phyloP scores from a whole-genome alignment of 2,113 vertebrate genomes.

The Myotis lucifugus region DNA sequence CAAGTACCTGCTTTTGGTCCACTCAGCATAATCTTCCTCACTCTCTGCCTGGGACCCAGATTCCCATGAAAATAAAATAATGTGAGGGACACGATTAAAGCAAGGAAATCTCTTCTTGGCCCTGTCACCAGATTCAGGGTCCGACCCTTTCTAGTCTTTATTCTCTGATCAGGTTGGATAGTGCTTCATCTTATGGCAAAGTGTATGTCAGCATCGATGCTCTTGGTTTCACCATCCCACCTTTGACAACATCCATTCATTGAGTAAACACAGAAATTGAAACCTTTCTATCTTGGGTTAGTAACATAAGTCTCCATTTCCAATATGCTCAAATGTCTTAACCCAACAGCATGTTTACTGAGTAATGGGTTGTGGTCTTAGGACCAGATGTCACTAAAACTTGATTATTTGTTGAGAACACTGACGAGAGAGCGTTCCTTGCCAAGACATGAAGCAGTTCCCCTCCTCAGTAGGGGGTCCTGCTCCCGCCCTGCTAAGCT shows the following conservation, averaged over 20 bases:
- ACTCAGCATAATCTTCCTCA: not conserved
- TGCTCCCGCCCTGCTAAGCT: slow-evolving; percentile 70
- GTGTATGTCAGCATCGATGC: not conserved
- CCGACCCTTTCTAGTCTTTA: not conserved
- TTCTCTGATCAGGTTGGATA: not conserved
- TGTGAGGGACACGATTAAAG: not conserved
- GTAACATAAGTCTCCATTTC: slow-evolving; percentile 26
- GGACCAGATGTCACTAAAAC: not conserved
- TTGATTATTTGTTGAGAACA: slow-evolving; percentile 20
- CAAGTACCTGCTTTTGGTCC: not conserved
- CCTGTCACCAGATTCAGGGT: not conserved
- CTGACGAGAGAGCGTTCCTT: not conserved
- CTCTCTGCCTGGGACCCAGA: not conserved
- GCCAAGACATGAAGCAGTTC: not conserved
- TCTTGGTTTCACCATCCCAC: not conserved
- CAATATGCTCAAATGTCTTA: slow-evolving; percentile 6
- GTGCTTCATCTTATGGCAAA: not conserved
- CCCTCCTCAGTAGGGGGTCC: not conserved
- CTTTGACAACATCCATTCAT: not conserved
- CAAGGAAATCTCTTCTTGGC: not conserved
- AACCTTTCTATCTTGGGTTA: not conserved
- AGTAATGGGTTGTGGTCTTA: not conserved
- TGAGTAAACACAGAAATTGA: not conserved
- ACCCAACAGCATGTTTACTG: not conserved
- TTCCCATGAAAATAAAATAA: not conserved